Evolutionary conservation across 2,888 invertebrate genomes (phyloP).

Genomic region (Tenthredo mesomela): DNA sequence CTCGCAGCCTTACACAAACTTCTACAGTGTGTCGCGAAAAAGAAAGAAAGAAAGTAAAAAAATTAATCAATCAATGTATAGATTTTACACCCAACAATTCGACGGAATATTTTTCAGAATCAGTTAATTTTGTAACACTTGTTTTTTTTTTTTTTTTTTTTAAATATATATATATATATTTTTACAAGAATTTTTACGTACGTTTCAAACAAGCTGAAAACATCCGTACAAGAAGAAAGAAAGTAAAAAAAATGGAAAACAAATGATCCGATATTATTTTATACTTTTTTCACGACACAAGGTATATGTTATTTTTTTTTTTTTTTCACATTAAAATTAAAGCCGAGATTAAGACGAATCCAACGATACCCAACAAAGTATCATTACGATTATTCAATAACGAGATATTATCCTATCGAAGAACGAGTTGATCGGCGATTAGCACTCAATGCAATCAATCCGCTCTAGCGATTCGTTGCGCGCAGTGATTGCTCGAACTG

Average conservation of each 20-base stretch:
- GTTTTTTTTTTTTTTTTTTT: too few relatives aligned
- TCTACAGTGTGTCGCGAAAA: conserved; percentile 1
- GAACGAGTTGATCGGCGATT: neutral
- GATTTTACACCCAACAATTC: too few relatives aligned
- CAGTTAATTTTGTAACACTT: neutral
- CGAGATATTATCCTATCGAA: neutral
- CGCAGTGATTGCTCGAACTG: neutral
- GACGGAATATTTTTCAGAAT: too few relatives aligned
- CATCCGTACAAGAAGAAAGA: neutral
- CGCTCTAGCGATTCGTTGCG: neutral
- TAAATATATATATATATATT: too few relatives aligned
- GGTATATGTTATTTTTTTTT: neutral
- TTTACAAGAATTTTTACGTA: too few relatives aligned
- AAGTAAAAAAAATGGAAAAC: neutral
- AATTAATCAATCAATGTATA: too few relatives aligned
- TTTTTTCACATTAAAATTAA: neutral
- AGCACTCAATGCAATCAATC: neutral
- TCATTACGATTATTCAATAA: neutral
- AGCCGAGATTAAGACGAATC: neutral
- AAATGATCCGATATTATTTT: neutral
- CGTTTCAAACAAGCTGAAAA: neutral
- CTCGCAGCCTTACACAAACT: neutral
- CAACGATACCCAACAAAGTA: conserved; percentile 36
- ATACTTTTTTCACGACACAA: neutral
- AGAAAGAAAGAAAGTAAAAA: neutral